These are phyloP conservation scores for Beris chalybata DNA, from an alignment of 2,888 invertebrate species.

Conservation along the genomic window DNA sequence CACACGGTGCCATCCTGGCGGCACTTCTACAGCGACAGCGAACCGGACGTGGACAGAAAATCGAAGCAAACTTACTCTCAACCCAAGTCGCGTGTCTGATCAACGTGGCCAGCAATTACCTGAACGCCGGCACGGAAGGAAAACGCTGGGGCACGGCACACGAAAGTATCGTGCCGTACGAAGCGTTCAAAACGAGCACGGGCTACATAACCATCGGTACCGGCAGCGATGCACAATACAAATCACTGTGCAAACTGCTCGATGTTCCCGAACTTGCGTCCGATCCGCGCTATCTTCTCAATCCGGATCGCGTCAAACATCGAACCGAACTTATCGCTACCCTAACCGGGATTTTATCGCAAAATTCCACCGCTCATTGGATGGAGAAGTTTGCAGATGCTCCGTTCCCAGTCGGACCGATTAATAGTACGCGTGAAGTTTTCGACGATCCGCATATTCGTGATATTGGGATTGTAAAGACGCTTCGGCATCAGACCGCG, in stretches of 20 bases:
- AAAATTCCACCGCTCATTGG: conserved; percentile 77
- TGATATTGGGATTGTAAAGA: conserved; percentile 71
- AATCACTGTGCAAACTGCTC: conserved; percentile 69
- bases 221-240: conserved; percentile 82
- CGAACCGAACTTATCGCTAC: conserved; percentile 68
- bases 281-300: conserved; percentile 70
- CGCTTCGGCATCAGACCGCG: conserved; percentile 68
- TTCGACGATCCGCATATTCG: conserved; percentile 87
- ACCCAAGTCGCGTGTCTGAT: conserved; percentile 88
- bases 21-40: conserved; percentile 76
- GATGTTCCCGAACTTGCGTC: conserved; percentile 62
- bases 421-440: conserved; percentile 83
- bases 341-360: conserved; percentile 63
- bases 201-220: conserved; percentile 85
- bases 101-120: conserved; percentile 85
- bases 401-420: conserved; percentile 85
- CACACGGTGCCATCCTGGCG: conserved; percentile 92
- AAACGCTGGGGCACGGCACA: conserved; percentile 90
- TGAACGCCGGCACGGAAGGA: conserved; percentile 81
- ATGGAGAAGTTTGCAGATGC: conserved; percentile 68
- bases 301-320: conserved; percentile 75
- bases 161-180: conserved; percentile 92
- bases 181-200: conserved; percentile 82
- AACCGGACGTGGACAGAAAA: conserved; percentile 85
- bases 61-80: conserved; percentile 91